These are phyloP conservation scores for Corvus moneduloides DNA, from an alignment of 2,113 vertebrate species.

Conservation along the genomic window DNA sequence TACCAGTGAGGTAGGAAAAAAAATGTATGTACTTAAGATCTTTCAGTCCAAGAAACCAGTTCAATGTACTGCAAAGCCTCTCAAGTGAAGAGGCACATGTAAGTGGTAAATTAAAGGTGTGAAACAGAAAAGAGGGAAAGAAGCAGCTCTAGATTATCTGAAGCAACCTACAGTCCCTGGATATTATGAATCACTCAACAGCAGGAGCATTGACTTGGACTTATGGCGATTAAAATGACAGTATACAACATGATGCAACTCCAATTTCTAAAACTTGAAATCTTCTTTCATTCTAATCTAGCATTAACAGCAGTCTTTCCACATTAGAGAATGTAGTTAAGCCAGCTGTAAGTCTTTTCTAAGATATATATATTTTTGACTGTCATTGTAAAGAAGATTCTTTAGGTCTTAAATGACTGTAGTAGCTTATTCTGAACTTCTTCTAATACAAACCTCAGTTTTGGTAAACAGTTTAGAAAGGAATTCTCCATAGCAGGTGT, in stretches of 20 bases:
- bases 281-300: background rate
- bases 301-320: background rate
- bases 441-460: background rate
- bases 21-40: background rate
- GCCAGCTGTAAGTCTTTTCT: background rate
- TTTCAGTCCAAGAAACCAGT: background rate
- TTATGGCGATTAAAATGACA: rapidly evolving
- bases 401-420: background rate
- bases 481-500: background rate
- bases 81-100: background rate
- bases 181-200: background rate
- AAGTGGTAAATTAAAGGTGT: background rate
- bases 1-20: background rate
- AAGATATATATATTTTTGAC: background rate
- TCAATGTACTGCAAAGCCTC: background rate
- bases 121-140: background rate
- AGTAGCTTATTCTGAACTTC: background rate
- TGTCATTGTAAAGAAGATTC: background rate
- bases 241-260: background rate
- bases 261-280: background rate
- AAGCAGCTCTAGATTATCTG: background rate
- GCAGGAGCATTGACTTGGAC: background rate
- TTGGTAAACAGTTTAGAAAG: background rate
- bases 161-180: background rate
- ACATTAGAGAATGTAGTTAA: background rate